Evolutionary conservation across 1,140 invertebrate genomes (phyloP), one percentile per base, ranked within the genome.

Genomic region (Bactericera cockerelli): DNA sequence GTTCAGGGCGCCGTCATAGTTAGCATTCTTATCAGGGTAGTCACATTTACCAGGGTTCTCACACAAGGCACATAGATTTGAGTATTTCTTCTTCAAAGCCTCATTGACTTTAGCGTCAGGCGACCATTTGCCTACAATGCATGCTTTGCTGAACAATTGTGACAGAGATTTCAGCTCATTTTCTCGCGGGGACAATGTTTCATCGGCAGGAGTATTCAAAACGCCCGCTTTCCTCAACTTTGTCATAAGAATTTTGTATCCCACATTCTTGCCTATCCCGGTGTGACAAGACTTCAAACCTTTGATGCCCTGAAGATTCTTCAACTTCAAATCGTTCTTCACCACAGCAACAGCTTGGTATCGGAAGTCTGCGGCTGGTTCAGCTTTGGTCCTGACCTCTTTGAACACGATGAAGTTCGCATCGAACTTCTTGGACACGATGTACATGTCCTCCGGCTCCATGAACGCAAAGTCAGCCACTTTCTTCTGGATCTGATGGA

Each of bases 381-480:
- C 77, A 59, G 78, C 75, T 61, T 77, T 76, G 58, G 83, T 82
- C 39, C 84, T 76, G 57, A 85, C 79, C 66, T 86, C 78, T 33
- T 78, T 82, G 66, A 86, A 81, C 1, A 84, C 74, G 0, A 75
- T 75, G 61, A 81, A 81, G 60, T 80, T 75, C 61, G 80, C 72
- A 58, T 79, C 79, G 21, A 77, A 74, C 31, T 79, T 76, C 33
- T 83, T 80, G 22, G 78, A 82, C 11, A 84, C 88, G 3, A 90
- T 77, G 68, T 89, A 92, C 77, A 90, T 82, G 64, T 87, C 84
- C 66, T 89, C 87, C 1, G 88, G 84, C 66, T 92, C 88, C 1
- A 86, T 78, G 13, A 83, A 81, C 16, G 84, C 79, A 25, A 91
- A 77, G 69, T 93, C 89, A 0, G 87, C 88, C 64, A 84, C 76